Evolutionary conservation across 2,113 vertebrate species (phyloP).

Genomic region (Sinocyclocheilus grahami): DNA sequence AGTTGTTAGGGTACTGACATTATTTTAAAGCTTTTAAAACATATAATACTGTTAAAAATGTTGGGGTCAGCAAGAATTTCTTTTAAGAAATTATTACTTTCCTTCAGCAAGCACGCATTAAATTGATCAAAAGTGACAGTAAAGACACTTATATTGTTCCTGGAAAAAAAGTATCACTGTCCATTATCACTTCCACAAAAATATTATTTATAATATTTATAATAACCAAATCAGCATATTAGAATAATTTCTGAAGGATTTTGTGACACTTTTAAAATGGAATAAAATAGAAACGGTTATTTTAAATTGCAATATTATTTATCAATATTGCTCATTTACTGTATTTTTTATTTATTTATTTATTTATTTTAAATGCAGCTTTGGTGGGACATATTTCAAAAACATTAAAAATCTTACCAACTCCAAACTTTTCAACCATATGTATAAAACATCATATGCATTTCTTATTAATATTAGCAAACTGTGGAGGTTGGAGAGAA

Average conservation of each 20-base stretch:
- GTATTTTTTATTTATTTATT: too few relatives aligned
- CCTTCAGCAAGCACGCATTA: neutral
- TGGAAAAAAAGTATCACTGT: neutral
- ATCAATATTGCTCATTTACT: too few relatives aligned
- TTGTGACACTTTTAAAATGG: too few relatives aligned
- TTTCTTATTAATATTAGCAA: neutral
- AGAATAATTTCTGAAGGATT: neutral
- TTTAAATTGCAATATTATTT: too few relatives aligned
- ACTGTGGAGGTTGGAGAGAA: neutral
- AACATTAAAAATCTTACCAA: too few relatives aligned
- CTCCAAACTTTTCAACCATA: too few relatives aligned
- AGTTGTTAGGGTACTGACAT: neutral
- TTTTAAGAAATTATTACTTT: neutral
- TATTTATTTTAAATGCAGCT: too few relatives aligned
- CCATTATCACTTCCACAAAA: neutral
- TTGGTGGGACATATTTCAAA: too few relatives aligned
- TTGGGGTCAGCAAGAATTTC: neutral
- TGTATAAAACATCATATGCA: neutral
- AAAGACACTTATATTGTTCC: neutral
- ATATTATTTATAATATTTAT: neutral
- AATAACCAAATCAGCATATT: neutral
- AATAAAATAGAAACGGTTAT: too few relatives aligned
- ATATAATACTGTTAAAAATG: neutral
- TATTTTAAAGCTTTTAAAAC: conserved; percentile 1
- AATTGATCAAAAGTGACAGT: neutral